Evolutionary conservation across 2,888 invertebrate species (phyloP), one percentile per base, ranked within the genome.

Genomic region (Bhutanitis thaidina): DNA sequence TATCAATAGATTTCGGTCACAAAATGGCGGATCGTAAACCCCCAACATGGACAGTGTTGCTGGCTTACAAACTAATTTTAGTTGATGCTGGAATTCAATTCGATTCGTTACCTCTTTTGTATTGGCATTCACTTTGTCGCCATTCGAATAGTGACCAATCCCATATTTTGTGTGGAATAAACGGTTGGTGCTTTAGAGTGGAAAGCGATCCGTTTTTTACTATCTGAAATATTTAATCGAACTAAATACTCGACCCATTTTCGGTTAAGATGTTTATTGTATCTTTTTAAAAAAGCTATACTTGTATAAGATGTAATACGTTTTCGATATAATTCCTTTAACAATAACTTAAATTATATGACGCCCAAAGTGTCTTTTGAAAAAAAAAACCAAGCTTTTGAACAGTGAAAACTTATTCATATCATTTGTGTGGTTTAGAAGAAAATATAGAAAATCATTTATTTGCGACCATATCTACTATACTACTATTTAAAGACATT

Each of bases 71-170:
- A 47, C 46, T 46, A 46, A 52, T 52, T 52, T 32, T 20, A 30
- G 12, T 43, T 32, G 36, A 43, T 43, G 38, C 37, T 15, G 40
- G 46, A 41, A 41, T 51, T 41, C 30, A 29, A 43, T 43, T 25
- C 41, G 41, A 46, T 43, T 52, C 52, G 43, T 52, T 52, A 37
- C 37, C 43, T 27, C 41, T 43, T 52, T 47, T 47, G 47, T 34
- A 37, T 51, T n/a, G 13, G 43, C 36, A 16, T 43, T 43, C 38
- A 43, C 52, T 47, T 52, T 47, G 47, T 46, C 46, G 32, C 45
- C 49, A 7, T 45, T 45, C 27, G 37, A 43, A 41, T 43, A 12
- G 41, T 13, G 20, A 15, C 9, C 27, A 29, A 41, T 41, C 14
- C 47, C 20, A 41, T 27, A 35, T 45, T 45, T 41, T 35, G 40